phyloP scores from a whole-genome alignment of 2,888 invertebrate genomes.

The Diloba caeruleocephala region DNA sequence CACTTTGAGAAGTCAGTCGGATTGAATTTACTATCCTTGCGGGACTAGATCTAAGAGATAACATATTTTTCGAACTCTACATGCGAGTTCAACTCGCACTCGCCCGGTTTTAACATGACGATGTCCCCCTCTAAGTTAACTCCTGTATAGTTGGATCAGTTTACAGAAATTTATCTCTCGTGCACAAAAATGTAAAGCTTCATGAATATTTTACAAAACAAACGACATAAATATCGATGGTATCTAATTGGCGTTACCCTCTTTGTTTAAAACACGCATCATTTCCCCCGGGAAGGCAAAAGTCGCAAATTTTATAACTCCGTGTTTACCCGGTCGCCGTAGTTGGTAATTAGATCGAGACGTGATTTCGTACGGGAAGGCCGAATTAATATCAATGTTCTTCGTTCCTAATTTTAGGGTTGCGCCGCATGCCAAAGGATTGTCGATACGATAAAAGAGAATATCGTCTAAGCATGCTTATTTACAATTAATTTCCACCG shows the following conservation, averaged over 20 bases:
- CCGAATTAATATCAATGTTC: conserved; percentile 88
- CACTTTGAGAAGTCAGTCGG: too few relatives aligned
- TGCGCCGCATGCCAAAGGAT: conserved; percentile 42
- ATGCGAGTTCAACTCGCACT: too few relatives aligned
- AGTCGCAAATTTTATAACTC: conserved; percentile 86
- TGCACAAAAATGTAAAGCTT: too few relatives aligned
- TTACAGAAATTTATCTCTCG: too few relatives aligned
- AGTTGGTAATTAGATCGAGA: conserved; percentile 84
- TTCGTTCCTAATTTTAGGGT: conserved; percentile 73
- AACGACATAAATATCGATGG: conserved; percentile 46
- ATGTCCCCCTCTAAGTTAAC: too few relatives aligned
- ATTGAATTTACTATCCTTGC: too few relatives aligned
- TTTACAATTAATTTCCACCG: too few relatives aligned
- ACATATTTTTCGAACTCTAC: too few relatives aligned
- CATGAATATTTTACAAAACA: conserved; percentile 2
- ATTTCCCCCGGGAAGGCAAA: conserved; percentile 81
- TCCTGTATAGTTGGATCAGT: too few relatives aligned
- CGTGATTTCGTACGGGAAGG: conserved; percentile 86
- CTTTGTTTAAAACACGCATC: conserved; percentile 84
- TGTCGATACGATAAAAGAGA: conserved; percentile 5
- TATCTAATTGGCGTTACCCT: conserved; percentile 59
- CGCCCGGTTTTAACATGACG: too few relatives aligned
- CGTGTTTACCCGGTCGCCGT: conserved; percentile 80
- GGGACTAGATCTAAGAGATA: too few relatives aligned
- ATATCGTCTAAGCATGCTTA: neutral